These are phyloP conservation scores for Stichodactyla mertensii DNA, from an alignment of 64 coral and sea anemone species.

Conservation along the genomic window DNA sequence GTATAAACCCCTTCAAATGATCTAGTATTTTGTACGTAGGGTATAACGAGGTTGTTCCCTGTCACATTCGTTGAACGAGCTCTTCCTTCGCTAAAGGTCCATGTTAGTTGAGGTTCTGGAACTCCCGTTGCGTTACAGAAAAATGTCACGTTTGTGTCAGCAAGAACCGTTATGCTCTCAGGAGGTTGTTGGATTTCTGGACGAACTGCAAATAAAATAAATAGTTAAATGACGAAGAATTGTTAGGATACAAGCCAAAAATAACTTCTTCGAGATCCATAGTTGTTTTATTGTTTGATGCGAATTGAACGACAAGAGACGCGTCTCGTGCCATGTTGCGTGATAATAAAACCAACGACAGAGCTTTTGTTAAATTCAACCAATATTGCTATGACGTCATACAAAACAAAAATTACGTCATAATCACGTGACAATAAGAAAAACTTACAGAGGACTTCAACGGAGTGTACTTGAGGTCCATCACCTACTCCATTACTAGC, in stretches of 20 bases:
- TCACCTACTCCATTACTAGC: slow-evolving; percentile 3
- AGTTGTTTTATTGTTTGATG: too few species aligned
- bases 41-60: background rate
- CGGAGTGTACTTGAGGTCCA: background rate
- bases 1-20: slow-evolving; percentile 19
- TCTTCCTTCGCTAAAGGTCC: slow-evolving; percentile 8
- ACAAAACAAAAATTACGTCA: background rate
- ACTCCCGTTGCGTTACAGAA: slow-evolving; percentile 22
- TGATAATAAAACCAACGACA: too few species aligned
- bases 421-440: background rate
- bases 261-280: too few species aligned
- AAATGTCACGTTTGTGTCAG: slow-evolving; percentile 3
- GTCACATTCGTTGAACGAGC: background rate
- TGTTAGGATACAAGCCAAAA: too few species aligned
- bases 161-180: background rate
- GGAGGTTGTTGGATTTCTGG: slow-evolving; percentile 10
- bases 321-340: too few species aligned
- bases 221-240: too few species aligned
- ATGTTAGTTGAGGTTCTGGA: slow-evolving; percentile 1
- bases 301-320: too few species aligned
- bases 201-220: background rate
- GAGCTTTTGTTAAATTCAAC: too few species aligned
- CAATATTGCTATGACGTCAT: too few species aligned
- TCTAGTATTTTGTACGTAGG: background rate
- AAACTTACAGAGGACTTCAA: slow-evolving; percentile 59